phyloP scores from a whole-genome alignment of 2,797 vertebrate species.

The Spondyliosoma cantharus region DNA sequence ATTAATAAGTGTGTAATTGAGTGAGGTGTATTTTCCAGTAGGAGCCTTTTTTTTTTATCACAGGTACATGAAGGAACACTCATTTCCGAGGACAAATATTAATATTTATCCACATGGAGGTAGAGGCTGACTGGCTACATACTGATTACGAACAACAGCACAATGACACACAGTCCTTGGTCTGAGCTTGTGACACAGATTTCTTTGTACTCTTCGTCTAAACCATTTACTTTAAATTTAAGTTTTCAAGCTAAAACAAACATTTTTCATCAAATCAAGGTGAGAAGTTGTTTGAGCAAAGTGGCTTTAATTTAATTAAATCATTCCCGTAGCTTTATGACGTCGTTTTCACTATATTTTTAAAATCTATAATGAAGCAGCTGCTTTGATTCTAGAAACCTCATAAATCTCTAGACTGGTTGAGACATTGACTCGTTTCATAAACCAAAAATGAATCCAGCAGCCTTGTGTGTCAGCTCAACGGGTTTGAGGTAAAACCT shows the following conservation, averaged over 20 bases:
- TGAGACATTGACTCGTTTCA: constrained; percentile 29
- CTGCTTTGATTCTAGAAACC: constrained; percentile 11
- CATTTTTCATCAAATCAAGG: background rate
- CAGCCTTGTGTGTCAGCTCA: constrained; percentile 3
- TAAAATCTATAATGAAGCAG: constrained; percentile 17
- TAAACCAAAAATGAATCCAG: constrained; percentile 19
- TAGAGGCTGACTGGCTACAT: constrained; percentile 17
- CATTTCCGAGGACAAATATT: constrained; percentile 50
- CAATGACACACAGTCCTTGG: constrained; percentile 53
- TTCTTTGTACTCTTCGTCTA: too few relatives aligned
- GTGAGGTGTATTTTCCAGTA: constrained; percentile 32
- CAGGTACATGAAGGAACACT: constrained; percentile 24
- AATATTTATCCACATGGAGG: constrained; percentile 28
- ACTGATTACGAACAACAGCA: constrained; percentile 33
- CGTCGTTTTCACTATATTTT: background rate
- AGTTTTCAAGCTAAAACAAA: constrained; percentile 13
- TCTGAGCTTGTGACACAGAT: background rate
- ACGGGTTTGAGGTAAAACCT: constrained; percentile 12
- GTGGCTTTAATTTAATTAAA: background rate
- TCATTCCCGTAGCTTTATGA: background rate
- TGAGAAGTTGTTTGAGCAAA: background rate
- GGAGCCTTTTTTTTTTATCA: constrained; percentile 33
- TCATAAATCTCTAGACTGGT: constrained; percentile 1
- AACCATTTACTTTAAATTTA: background rate
- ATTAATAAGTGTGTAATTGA: constrained; percentile 26